These are phyloP conservation scores for Mamestra configurata DNA, from an alignment of 1,140 invertebrate genomes.

Conservation along the genomic window DNA sequence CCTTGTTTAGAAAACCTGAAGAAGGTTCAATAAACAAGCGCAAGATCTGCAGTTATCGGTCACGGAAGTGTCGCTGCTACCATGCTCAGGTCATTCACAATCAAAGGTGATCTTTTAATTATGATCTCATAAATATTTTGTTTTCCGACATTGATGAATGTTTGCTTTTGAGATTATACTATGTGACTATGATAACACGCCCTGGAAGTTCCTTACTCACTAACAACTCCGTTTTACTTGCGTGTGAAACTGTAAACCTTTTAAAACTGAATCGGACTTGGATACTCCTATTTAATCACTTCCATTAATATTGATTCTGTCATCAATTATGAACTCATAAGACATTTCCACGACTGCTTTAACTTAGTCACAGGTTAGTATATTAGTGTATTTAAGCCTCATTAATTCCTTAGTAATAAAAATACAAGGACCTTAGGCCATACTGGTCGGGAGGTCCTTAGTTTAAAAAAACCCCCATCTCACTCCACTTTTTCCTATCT, in stretches of 20 bases:
- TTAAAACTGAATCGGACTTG: background rate
- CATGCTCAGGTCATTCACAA: slow-evolving; percentile 1
- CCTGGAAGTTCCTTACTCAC: background rate
- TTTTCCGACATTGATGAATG: slow-evolving; percentile 14
- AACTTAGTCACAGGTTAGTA: background rate
- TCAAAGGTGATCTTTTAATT: slow-evolving; percentile 31
- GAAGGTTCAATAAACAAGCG: slow-evolving; percentile 10
- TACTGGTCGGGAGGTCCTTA: too few relatives aligned
- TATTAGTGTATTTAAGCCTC: too few relatives aligned
- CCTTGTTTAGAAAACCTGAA: slow-evolving; percentile 4
- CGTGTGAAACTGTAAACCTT: background rate
- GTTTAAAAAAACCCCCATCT: too few relatives aligned
- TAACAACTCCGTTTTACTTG: slow-evolving; percentile 8
- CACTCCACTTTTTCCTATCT: too few relatives aligned
- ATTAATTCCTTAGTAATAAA: too few relatives aligned
- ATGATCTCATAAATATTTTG: slow-evolving; percentile 39
- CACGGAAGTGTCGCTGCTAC: slow-evolving; percentile 27
- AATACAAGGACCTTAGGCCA: too few relatives aligned
- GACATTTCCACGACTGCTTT: background rate
- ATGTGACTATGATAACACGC: slow-evolving; percentile 16
- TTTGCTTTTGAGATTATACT: slow-evolving; percentile 14
- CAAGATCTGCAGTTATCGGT: slow-evolving; percentile 14
- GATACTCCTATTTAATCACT: background rate
- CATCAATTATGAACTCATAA: background rate
- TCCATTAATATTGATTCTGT: background rate